A percentile compares a stretch with the other conserved stretches of the same genome.
phyloP scores from a whole-genome alignment of 1,140 invertebrate genomes.

The Colletes gigas region DNA sequence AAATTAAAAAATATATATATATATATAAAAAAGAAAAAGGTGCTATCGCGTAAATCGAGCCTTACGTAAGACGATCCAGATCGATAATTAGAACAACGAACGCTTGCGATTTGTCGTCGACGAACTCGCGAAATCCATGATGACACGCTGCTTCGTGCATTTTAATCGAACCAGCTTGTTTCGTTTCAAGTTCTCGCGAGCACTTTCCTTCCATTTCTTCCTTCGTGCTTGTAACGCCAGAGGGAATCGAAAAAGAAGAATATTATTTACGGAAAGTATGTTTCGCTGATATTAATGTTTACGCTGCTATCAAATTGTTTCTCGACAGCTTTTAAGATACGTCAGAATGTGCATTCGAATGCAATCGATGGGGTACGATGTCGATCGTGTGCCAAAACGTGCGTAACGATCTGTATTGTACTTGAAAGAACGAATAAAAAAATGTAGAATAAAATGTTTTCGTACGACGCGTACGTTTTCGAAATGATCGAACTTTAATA shows the following conservation, averaged over 20 bases:
- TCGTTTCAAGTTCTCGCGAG: not conserved
- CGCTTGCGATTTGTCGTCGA: conserved; percentile 4
- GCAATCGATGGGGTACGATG: not conserved
- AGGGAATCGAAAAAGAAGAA: not conserved
- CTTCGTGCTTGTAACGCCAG: not conserved
- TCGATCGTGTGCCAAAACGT: too few species aligned
- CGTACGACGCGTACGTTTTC: too few species aligned
- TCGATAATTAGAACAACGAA: conserved; percentile 13
- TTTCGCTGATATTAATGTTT: not conserved
- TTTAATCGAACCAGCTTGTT: not conserved
- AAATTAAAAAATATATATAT: not conserved
- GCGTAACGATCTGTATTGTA: too few species aligned
- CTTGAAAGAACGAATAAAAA: not conserved
- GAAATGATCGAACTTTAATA: too few species aligned
- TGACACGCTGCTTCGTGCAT: not conserved
- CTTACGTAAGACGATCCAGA: conserved; percentile 3
- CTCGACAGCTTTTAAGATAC: not conserved
- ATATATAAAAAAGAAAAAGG: not conserved
- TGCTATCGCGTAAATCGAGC: conserved; percentile 21
- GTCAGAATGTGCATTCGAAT: not conserved
- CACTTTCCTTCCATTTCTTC: not conserved
- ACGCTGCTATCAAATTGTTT: not conserved
- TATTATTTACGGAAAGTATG: too few species aligned
- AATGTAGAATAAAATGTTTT: not conserved
- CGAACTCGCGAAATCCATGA: not conserved